Evolutionary conservation across 2,113 vertebrate genomes (phyloP), one percentile per base, ranked within the genome.

Genomic region (Cottus gobio): DNA sequence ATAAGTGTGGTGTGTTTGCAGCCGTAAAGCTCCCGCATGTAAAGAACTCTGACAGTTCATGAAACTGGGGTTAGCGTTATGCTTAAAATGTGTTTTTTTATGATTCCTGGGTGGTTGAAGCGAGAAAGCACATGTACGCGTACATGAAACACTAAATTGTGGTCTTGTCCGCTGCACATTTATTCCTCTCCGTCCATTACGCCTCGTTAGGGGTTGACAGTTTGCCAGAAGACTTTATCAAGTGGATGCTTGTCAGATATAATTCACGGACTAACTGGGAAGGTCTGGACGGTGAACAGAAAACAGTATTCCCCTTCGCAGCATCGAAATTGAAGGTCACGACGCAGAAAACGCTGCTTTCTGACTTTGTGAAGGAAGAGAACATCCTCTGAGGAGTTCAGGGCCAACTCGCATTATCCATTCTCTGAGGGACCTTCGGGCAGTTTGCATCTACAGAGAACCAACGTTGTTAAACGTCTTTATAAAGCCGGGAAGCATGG

Each of bases 291-390:
- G 73, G 37, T n/a, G 42, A 37, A 64, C 9, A n/a, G n/a, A 44
- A 61, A 69, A 62, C 16, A 60, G 72, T 70, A 56, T 36, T 68
- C 36, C 37, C 36, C 5, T 48, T 15, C 39, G 16, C n/a, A 46
- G 28, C 70, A 18, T 74, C 34, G 6, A 24, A 8, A 24, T 15
- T 56, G 20, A 61, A 75, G 62, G 70, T 65, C 66, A 65, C 70
- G 54, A 50, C 22, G 22, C 16, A 5, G 4, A 73, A 34, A 72
- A 64, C 2, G 20, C 57, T 36, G 71, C 8, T 39, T 42, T 70
- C 56, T 18, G 36, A 3, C 68, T 58, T 30, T 66, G 63, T 63
- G 37, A 78, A 58, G 68, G 73, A 15, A 69, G 57, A 50, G 11
- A 62, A 57, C 60, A 8, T 15, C 61, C 46, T 50, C 7, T 11